Conservation (phyloP, 2,888 invertebrate genomes). For the Trissolcus japonicus region DNA sequence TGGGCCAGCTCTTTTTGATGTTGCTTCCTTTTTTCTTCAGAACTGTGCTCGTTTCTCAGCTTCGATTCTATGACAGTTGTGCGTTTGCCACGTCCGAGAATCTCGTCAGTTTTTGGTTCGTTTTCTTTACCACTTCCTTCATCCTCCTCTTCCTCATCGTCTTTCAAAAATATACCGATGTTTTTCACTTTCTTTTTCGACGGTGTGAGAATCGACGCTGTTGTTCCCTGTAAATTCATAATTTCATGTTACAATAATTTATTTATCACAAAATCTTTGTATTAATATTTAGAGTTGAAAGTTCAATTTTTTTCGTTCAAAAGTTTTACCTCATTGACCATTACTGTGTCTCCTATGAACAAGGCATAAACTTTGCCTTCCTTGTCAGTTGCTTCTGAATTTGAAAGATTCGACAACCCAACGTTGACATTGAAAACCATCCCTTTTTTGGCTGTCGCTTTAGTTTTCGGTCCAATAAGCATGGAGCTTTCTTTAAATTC, state of each 20-base stretch:
- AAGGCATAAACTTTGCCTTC: slow-evolving; percentile 94
- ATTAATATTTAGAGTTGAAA: background rate
- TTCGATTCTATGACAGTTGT: slow-evolving; percentile 96
- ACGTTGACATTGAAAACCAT: slow-evolving; percentile 98
- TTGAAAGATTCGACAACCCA: slow-evolving; percentile 90
- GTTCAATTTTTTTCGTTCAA: background rate
- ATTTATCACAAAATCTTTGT: background rate
- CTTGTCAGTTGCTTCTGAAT: slow-evolving; percentile 88
- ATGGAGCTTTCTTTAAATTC: slow-evolving; percentile 98
- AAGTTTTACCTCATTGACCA: slow-evolving; percentile 87
- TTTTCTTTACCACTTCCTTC: slow-evolving; percentile 80
- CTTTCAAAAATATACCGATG: slow-evolving; percentile 95
- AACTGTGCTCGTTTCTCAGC: slow-evolving; percentile 93
- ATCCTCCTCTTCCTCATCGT: slow-evolving; percentile 89
- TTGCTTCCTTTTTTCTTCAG: slow-evolving; percentile 97
- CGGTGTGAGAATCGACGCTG: slow-evolving; percentile 91
- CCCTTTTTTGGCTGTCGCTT: slow-evolving; percentile 87
- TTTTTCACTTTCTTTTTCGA: slow-evolving; percentile 97
- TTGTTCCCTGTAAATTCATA: slow-evolving; percentile 78
- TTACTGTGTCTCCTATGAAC: slow-evolving; percentile 97
- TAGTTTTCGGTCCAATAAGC: slow-evolving; percentile 93
- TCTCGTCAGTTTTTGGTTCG: slow-evolving; percentile 82
- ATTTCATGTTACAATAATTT: background rate
- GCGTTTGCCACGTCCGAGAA: slow-evolving; percentile 88
- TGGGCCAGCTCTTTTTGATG: slow-evolving; percentile 97